phyloP scores from a whole-genome alignment of 2,113 vertebrate genomes.

The Salvator merianae region DNA sequence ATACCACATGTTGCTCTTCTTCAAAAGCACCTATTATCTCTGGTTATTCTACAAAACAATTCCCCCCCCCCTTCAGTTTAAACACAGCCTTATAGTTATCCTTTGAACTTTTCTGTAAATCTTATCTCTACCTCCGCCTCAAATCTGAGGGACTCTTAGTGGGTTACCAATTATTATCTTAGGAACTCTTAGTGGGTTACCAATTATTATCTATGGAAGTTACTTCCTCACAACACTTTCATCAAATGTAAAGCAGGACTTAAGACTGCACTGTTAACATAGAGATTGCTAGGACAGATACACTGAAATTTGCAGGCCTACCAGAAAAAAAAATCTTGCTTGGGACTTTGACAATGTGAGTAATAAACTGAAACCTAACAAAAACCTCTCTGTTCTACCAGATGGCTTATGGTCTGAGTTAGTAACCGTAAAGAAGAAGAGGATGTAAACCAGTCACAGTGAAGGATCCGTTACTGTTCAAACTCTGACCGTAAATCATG shows the following conservation, averaged over 20 bases:
- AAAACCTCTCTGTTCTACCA: conserved; percentile 45
- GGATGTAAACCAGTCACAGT: conserved; percentile 39
- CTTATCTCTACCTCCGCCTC: not conserved
- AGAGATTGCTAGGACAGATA: conserved; percentile 32
- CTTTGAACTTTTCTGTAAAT: not conserved
- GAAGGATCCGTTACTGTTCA: conserved; percentile 38
- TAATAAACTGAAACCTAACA: conserved; percentile 51
- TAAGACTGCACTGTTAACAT: conserved; percentile 22
- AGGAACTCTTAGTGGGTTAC: not conserved
- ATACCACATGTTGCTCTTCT: not conserved
- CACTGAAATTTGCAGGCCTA: not conserved
- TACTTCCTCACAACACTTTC: not conserved
- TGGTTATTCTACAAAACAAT: not conserved
- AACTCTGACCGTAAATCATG: conserved; percentile 46
- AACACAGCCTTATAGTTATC: not conserved
- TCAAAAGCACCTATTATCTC: not conserved
- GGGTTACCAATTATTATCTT: not conserved
- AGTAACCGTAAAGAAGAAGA: conserved; percentile 32
- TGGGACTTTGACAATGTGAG: conserved; percentile 41
- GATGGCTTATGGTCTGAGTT: conserved; percentile 41
- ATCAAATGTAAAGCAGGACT: not conserved
- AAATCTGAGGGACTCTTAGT: no score
- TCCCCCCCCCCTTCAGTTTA: not conserved
- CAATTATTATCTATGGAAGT: not conserved
- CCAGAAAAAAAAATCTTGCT: conserved; percentile 40